These are phyloP conservation scores for Epistrophe eligans DNA, from an alignment of 2,888 invertebrate genomes.

Conservation along the genomic window DNA sequence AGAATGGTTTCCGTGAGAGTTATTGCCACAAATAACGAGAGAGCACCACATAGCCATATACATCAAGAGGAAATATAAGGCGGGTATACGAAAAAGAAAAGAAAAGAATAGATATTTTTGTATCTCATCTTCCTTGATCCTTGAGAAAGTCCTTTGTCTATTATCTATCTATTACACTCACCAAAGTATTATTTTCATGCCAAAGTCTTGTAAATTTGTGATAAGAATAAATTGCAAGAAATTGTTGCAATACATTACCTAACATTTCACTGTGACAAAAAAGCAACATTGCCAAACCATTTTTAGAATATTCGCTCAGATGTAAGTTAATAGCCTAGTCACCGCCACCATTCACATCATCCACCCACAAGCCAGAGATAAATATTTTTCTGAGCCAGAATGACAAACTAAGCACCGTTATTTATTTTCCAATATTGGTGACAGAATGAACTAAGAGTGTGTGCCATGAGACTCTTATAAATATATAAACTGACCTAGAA, in stretches of 20 bases:
- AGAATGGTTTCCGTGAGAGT: conserved; percentile 1
- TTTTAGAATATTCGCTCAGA: conserved; percentile 22
- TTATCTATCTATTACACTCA: conserved; percentile 4
- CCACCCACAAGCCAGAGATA: conserved; percentile 11
- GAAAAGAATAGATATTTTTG: conserved; percentile 9
- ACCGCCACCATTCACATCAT: not conserved
- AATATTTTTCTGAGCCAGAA: conserved; percentile 23
- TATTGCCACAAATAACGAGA: conserved; percentile 30
- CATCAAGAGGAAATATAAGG: not conserved
- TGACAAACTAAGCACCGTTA: conserved; percentile 39
- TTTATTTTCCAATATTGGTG: conserved; percentile 34
- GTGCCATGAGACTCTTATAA: not conserved
- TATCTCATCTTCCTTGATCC: conserved; percentile 1
- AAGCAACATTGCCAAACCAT: conserved; percentile 6
- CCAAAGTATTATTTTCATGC: not conserved
- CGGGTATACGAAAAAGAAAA: not conserved
- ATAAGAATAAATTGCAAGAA: conserved; percentile 38
- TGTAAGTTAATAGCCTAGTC: conserved; percentile 32
- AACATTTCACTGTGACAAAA: not conserved
- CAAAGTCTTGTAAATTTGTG: conserved; percentile 29
- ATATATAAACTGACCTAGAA: not conserved
- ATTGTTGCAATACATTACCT: conserved; percentile 28
- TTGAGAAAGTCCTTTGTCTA: conserved; percentile 13
- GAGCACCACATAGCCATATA: conserved; percentile 23
- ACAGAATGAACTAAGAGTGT: not conserved